phyloP scores from a whole-genome alignment of 2,113 vertebrate genomes.

The Nannospalax galili region DNA sequence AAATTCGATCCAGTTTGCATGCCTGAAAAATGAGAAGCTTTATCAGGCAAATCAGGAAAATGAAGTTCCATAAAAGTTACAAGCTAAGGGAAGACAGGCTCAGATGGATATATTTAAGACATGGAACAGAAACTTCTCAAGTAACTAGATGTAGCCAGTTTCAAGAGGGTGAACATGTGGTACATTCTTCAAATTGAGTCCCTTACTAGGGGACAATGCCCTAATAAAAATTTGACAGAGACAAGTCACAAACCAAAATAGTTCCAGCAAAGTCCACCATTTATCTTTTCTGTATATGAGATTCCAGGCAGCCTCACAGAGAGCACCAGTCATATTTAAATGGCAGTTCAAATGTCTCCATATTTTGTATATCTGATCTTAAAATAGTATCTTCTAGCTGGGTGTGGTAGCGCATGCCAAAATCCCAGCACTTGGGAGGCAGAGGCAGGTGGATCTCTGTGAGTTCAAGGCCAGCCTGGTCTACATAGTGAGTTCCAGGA shows the following conservation, averaged over 20 bases:
- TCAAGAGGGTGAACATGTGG: neutral
- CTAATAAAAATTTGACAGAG: neutral
- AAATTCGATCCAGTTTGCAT: neutral
- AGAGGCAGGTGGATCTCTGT: too few species aligned
- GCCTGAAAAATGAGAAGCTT: neutral
- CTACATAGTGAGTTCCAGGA: too few species aligned
- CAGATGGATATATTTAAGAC: accelerated
- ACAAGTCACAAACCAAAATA: neutral
- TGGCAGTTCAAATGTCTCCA: neutral
- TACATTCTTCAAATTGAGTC: neutral
- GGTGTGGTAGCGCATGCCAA: too few species aligned
- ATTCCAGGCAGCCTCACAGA: neutral
- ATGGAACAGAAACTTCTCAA: neutral
- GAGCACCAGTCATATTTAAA: neutral
- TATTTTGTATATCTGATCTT: neutral
- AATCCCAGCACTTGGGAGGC: too few species aligned
- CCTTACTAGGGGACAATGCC: accelerated
- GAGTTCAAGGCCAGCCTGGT: too few species aligned
- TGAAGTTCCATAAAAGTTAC: neutral
- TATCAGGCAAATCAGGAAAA: neutral
- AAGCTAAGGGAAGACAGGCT: neutral
- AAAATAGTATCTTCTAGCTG: too few species aligned
- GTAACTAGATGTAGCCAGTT: neutral
- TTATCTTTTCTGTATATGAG: neutral
- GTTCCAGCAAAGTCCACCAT: too few species aligned